Evolutionary conservation across 2,888 invertebrate genomes (phyloP).

Genomic region (Agrochola lychnidis): DNA sequence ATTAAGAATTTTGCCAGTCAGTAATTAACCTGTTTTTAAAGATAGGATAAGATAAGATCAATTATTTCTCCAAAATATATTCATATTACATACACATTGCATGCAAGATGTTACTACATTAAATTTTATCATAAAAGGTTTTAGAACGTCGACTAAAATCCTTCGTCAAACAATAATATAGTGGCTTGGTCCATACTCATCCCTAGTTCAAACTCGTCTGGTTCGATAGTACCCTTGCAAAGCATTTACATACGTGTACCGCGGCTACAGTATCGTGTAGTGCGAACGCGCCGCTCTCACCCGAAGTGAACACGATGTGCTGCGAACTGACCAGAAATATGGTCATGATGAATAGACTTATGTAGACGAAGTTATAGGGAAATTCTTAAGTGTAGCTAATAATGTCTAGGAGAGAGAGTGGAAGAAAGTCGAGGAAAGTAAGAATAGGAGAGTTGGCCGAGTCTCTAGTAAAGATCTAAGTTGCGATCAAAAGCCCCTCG

Average conservation of each 20-base stretch:
- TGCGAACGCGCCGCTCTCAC: conserved; percentile 13
- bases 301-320: conserved; percentile 19
- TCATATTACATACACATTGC: no score
- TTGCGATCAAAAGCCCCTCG: background rate
- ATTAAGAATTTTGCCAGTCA: background rate
- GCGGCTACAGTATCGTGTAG: background rate
- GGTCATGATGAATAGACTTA: no score
- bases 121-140: background rate
- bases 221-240: no score
- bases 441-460: background rate
- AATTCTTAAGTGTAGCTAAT: background rate
- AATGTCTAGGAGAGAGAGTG: background rate
- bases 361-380: no score
- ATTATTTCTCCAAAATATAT: no score
- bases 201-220: no score
- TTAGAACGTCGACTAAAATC: background rate
- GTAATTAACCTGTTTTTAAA: background rate
- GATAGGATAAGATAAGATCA: no score
- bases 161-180: background rate
- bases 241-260: background rate
- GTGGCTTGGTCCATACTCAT: no score
- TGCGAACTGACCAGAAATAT: background rate
- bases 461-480: background rate
- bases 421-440: background rate
- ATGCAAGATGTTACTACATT: no score